Base-by-base conservation (phyloP, 2,797 vertebrate species). In the Poecile montanus region DNA sequence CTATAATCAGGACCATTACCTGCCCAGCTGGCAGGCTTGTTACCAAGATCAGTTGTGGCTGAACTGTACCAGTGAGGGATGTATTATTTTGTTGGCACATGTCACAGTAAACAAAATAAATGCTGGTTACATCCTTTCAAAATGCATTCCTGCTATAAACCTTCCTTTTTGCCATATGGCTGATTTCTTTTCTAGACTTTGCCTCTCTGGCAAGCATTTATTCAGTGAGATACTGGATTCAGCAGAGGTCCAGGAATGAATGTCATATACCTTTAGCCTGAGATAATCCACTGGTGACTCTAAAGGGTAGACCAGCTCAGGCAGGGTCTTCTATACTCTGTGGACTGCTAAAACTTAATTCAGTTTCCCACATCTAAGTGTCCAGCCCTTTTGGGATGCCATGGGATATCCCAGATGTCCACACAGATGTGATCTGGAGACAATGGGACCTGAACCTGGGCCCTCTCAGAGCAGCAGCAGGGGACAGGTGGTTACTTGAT, bases 1-100 rank as follows among this genome's bases (percentile, higher is more conserved):
- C n/a, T 95, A 56, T 95, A 56, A 84, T 73, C 42, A 89, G 61
- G 47, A 58, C 79, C 45, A 65, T 71, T 65, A 93, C 84, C 66
- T 90, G 90, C 71, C n/a, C 42, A 53, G 30, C 2, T 88, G 85
- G 72, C 82, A 74, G 42, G 26, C 42, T 30, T 50, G 10, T 12
- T 80, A 61, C 82, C 30, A 34, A 58, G 36, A 38, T 44, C 20
- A 38, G 44, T 16, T 70, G 50, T 87, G 80, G 45, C 70, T 70
- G 57, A 91, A 45, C 51, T 58, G 47, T 47, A 70, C 47, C 56
- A 88, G 47, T 30, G 75, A 92, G 42, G 11, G 18, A 45, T 62
- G n/a, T 67, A 36, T n/a, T 51, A 40, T 76, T 66, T 58, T 76
- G 42, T 70, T 73, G 53, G 48, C 56, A 57, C 29, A 21, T 34